Percentiles rank a stretch among this genome's conserved stretches.
Conservation (phyloP, 1,140 invertebrate species). For the Metopolophium dirhodum region DNA sequence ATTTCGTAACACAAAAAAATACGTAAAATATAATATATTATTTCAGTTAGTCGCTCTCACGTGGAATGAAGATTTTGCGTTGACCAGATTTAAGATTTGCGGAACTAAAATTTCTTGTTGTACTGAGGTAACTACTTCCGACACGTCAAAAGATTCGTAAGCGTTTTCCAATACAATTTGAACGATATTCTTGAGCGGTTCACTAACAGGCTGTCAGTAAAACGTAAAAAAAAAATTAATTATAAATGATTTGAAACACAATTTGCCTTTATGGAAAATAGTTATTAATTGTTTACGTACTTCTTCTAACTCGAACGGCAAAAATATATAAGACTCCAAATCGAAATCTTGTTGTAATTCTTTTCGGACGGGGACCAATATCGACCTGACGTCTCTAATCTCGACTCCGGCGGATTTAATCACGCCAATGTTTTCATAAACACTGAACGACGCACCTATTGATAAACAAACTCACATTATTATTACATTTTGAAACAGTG, state of each 20-base stretch:
- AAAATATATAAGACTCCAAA: conserved; percentile 41
- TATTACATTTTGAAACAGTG: neutral
- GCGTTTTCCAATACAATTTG: conserved; percentile 48
- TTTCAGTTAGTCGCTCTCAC: neutral
- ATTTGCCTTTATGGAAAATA: neutral
- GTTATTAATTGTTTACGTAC: neutral
- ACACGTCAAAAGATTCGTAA: neutral
- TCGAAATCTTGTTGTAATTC: conserved; percentile 42
- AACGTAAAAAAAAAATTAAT: neutral
- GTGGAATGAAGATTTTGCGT: neutral
- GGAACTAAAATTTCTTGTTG: conserved; percentile 36
- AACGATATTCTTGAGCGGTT: conserved; percentile 31
- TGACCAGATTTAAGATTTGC: conserved; percentile 19
- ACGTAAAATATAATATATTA: neutral
- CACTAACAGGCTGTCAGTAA: neutral
- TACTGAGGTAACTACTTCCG: neutral
- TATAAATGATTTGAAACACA: neutral
- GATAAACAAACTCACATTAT: neutral
- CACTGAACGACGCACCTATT: conserved; percentile 12
- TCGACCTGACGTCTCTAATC: conserved; percentile 46
- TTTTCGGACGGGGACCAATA: conserved; percentile 47
- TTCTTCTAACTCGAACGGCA: conserved; percentile 14
- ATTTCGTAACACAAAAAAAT: neutral
- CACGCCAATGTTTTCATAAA: conserved; percentile 11
- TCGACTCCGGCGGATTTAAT: conserved; percentile 50